Evolutionary conservation across 1,140 invertebrate species (phyloP), one percentile per base, ranked within the genome.

Genomic region (Acromyrmex heyeri): DNA sequence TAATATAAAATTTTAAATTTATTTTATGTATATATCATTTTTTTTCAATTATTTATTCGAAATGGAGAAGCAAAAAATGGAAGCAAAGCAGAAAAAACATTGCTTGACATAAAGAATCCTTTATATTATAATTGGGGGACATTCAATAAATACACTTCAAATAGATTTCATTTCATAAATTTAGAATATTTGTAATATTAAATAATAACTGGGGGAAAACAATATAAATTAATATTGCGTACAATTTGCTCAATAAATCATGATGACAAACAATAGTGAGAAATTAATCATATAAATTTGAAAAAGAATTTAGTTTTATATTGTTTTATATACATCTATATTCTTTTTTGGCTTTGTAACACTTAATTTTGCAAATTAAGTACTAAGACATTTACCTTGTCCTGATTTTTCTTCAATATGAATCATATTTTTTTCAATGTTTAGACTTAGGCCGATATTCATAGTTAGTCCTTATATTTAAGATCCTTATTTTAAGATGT

Each of bases 381-480:
- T 78, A 65, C 50, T 48, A n/a, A 77, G 59, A 64, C 57, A 77
- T 77, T 77, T 10, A 77, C 38, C 50, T 62, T 64, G 24, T 62
- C 6, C 38, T 27, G 10, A 48, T 18, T 64, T 64, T 53, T 14
- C 12, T 24, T 44, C 24, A 44, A 2, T 30, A 30, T 2, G n/a
- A 21, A 57, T 65, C 4, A 14, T 50, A 30, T 12, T 12, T 55
- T 14, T n/a, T 38, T 2, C 24, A 16, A 27, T n/a, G 59, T 75
- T 65, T 12, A 30, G 21, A 78, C 48, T 50, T 10, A 57, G 2
- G 7, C 18, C 2, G 38, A 44, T 44, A 44, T 44, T 10, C 10
- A 44, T 44, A 44, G 8, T 44, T 44, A 44, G 8, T 44, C 1
- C 38, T 44, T 44, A 44, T 44, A 44, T 44, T 44, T 44, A 44